Conservation (phyloP, 2,888 invertebrate genomes). For the Microctonus hyperodae region DNA sequence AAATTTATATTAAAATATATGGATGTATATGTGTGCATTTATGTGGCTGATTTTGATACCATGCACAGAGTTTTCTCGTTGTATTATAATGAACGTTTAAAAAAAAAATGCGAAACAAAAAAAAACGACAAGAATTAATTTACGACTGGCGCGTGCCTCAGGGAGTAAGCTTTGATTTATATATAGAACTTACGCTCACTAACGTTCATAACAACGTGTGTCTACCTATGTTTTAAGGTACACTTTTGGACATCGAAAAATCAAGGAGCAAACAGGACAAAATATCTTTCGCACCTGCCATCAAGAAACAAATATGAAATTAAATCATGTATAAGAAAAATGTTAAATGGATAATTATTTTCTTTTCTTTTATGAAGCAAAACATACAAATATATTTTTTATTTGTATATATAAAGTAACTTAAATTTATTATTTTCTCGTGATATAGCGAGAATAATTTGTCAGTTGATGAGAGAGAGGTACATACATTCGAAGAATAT, state of each 20-base stretch:
- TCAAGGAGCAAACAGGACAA: background rate
- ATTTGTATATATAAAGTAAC: too few relatives aligned
- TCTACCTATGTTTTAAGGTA: slow-evolving; percentile 21
- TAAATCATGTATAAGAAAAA: background rate
- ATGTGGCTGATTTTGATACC: background rate
- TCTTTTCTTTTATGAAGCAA: slow-evolving; percentile 8
- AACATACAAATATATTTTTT: too few relatives aligned
- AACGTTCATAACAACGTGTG: slow-evolving; percentile 8
- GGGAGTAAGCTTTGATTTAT: slow-evolving; percentile 47
- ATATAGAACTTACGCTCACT: slow-evolving; percentile 39
- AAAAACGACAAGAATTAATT: slow-evolving; percentile 48
- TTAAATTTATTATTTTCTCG: background rate
- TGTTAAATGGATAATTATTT: slow-evolving; percentile 3
- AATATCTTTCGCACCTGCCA: background rate
- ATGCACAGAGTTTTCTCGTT: slow-evolving; percentile 27
- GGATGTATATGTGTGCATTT: too few relatives aligned
- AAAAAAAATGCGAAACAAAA: slow-evolving; percentile 11
- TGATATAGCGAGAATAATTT: slow-evolving; percentile 8
- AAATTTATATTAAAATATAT: too few relatives aligned
- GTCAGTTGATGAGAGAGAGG: background rate
- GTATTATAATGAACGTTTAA: background rate
- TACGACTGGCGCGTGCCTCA: slow-evolving; percentile 57
- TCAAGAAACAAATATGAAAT: background rate
- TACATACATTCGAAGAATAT: background rate
- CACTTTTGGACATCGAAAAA: background rate